phyloP scores from a whole-genome alignment of 2,113 vertebrate genomes.

The Toxotes jaculatrix region DNA sequence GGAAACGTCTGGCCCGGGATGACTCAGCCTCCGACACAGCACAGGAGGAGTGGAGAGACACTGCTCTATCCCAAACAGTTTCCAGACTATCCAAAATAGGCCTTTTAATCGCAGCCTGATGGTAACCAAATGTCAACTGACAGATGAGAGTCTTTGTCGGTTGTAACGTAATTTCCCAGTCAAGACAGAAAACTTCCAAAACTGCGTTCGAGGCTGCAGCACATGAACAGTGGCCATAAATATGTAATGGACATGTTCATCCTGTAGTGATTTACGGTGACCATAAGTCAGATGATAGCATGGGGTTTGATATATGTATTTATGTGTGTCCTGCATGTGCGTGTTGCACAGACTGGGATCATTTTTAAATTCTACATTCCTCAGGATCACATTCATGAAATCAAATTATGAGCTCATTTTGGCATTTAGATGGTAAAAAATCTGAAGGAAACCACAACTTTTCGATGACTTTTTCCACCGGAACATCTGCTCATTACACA shows the following conservation, averaged over 20 bases:
- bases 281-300: conserved; percentile 31
- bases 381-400: conserved; percentile 20
- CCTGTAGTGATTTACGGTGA: conserved; percentile 38
- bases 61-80: conserved; percentile 75
- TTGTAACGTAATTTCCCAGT: conserved; percentile 39
- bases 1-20: conserved; percentile 80
- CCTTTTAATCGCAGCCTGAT: conserved; percentile 73
- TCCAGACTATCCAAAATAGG: conserved; percentile 83
- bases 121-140: conserved; percentile 78
- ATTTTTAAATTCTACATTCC: conserved; percentile 1
- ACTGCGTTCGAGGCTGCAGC: conserved; percentile 40
- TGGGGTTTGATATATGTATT: conserved; percentile 36
- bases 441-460: not conserved
- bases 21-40: conserved; percentile 78
- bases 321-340: not conserved
- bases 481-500: conserved; percentile 37
- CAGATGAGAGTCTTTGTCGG: conserved; percentile 55
- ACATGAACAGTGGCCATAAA: conserved; percentile 57
- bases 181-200: conserved; percentile 50
- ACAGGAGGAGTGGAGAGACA: conserved; percentile 69
- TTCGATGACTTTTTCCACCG: not conserved
- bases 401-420: conserved; percentile 15
- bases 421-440: not conserved
- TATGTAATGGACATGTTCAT: conserved; percentile 52
- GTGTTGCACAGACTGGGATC: not conserved